phyloP scores from a whole-genome alignment of 2,113 vertebrate species.

The Muntiacus reevesi region DNA sequence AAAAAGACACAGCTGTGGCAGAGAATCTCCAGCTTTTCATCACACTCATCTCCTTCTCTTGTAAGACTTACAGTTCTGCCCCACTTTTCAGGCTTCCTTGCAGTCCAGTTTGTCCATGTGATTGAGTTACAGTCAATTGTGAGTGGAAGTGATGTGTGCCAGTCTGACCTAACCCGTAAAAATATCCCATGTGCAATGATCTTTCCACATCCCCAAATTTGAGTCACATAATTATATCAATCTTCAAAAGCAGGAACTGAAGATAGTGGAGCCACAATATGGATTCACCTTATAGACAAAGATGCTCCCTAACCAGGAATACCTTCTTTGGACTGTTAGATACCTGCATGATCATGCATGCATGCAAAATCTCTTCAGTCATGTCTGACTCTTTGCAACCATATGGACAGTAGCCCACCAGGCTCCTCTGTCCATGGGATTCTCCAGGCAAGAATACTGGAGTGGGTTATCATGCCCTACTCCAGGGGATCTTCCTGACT shows the following conservation, averaged over 20 bases:
- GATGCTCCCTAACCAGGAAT: neutral
- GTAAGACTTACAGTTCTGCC: neutral
- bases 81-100: neutral
- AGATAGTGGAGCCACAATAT: neutral
- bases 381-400: neutral
- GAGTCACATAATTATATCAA: neutral
- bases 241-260: neutral
- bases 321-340: neutral
- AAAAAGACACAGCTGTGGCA: neutral
- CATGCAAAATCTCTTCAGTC: neutral
- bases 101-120: neutral
- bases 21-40: neutral
- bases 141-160: neutral
- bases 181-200: neutral
- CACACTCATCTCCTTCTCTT: neutral
- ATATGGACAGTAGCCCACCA: neutral
- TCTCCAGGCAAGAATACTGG: neutral
- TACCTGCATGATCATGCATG: neutral
- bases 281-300: neutral
- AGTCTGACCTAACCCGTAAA: neutral
- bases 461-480: neutral
- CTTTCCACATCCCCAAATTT: neutral
- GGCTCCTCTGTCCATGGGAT: neutral
- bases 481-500: neutral
- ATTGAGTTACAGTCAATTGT: neutral